These are phyloP conservation scores for Cephus sareptanus DNA, from an alignment of 2,888 invertebrate species.

Conservation along the genomic window DNA sequence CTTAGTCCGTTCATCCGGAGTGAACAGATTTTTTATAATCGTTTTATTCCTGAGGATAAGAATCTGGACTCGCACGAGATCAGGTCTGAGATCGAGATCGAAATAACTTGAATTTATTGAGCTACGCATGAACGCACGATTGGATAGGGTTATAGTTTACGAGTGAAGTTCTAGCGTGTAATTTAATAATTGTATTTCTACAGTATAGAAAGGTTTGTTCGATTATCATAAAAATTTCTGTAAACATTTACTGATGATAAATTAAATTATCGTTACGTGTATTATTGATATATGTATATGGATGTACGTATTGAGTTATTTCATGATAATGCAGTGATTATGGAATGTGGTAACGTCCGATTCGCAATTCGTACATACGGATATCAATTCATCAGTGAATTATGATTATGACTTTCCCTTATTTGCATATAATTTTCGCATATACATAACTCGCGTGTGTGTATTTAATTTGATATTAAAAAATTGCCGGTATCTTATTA, in stretches of 20 bases:
- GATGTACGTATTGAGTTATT: no score
- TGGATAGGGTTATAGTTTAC: slow-evolving; percentile 10
- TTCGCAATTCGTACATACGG: not conserved
- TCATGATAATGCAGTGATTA: not conserved
- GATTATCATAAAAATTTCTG: not conserved
- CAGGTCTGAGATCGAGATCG: slow-evolving; percentile 1
- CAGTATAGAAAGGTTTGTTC: slow-evolving; percentile 11
- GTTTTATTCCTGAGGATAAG: not conserved
- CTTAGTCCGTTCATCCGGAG: not conserved
- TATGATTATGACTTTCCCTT: not conserved
- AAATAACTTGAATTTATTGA: not conserved
- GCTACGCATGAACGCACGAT: slow-evolving; percentile 6
- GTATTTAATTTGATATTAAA: not conserved
- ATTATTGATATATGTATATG: not conserved
- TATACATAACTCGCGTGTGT: not conserved
- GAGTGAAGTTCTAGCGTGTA: slow-evolving; percentile 8
- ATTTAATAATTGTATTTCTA: slow-evolving; percentile 15
- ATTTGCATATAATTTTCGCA: not conserved
- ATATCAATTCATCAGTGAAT: not conserved
- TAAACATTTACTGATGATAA: no score
- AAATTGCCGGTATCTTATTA: not conserved
- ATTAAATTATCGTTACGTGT: not conserved
- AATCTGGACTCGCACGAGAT: not conserved
- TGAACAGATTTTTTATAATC: not conserved
- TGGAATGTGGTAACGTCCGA: not conserved